phyloP scores from a whole-genome alignment of 2,888 invertebrate species.

The Griposia aprilina region DNA sequence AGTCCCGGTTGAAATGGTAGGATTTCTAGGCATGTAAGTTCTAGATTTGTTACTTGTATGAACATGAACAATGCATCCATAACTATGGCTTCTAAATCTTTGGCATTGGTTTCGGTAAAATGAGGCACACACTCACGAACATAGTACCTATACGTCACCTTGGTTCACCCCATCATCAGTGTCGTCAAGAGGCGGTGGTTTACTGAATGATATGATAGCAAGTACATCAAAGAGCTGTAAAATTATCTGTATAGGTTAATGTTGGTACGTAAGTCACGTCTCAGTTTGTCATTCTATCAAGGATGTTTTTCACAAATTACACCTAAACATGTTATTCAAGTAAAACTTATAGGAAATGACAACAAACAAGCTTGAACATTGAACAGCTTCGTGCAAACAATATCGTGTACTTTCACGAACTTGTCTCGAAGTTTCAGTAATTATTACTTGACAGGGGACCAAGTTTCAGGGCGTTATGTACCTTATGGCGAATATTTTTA shows the following conservation, averaged over 20 bases:
- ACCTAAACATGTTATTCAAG: conserved; percentile 35
- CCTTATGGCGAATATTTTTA: conserved; percentile 52
- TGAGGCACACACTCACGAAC: no score
- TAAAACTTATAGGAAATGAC: conserved; percentile 51
- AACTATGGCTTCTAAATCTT: not conserved
- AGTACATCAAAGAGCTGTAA: not conserved
- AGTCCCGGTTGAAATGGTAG: conserved; percentile 7
- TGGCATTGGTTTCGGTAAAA: not conserved
- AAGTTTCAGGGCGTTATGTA: conserved; percentile 33
- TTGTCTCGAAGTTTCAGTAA: conserved; percentile 53
- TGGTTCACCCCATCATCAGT: not conserved
- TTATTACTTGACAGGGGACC: conserved; percentile 62
- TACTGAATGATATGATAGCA: not conserved
- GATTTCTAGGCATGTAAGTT: not conserved
- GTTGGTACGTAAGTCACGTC: not conserved
- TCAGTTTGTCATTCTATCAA: not conserved
- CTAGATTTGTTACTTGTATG: not conserved
- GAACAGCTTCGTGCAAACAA: conserved; percentile 58
- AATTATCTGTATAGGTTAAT: not conserved
- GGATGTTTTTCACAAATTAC: conserved; percentile 32
- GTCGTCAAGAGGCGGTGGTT: not conserved
- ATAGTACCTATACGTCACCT: not conserved
- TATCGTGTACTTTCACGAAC: conserved; percentile 60
- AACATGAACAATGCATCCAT: not conserved
- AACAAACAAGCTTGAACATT: conserved; percentile 56